Base-by-base conservation (phyloP, 2,797 vertebrate species). In the Gouania willdenowi region DNA sequence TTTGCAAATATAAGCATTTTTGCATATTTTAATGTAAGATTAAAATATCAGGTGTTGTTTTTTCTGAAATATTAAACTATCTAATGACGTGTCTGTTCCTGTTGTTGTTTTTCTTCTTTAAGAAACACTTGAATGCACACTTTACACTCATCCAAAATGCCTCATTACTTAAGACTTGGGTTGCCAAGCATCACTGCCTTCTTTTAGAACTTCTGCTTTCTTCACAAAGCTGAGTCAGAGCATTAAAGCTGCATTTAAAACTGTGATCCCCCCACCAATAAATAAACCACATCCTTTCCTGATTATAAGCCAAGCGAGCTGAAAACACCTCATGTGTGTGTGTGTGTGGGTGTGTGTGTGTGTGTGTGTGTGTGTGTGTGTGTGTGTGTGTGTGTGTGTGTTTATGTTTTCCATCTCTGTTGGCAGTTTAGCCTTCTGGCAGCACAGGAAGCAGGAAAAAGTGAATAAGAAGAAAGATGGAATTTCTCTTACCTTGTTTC, bases 401-500 rank as follows among this genome's bases (percentile, higher is more conserved):
- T 71, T 74, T n/a, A n/a, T n/a, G n/a, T n/a, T n/a, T n/a, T 71
- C 16, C 65, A 68, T 74, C 82, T 73, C 73, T 73, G 69, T 83
- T 76, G 69, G 77, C 18, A 36, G 64, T 63, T 67, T 59, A 18
- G 48, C 57, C 49, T 70, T 42, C 47, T 59, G 61, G 65, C 64
- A 63, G 15, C 43, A 27, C 59, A 71, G 64, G 67, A 70, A 56
- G 36, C 48, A 41, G 18, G 34, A 39, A 57, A 66, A 63, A 62
- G 41, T 35, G 77, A 78, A 65, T 62, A 71, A 51, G 38, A 71
- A 72, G 59, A 64, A 40, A 48, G 30, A 52, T 31, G 14, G 60
- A 63, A 69, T 63, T 41, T 37, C 47, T 62, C 69, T 77, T 45
- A 56, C 46, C 42, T 74, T 41, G 41, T 39, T 59, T 73, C 37